Base-by-base conservation (phyloP, 1,140 invertebrate species). In the Rhyacophila brunnea region DNA sequence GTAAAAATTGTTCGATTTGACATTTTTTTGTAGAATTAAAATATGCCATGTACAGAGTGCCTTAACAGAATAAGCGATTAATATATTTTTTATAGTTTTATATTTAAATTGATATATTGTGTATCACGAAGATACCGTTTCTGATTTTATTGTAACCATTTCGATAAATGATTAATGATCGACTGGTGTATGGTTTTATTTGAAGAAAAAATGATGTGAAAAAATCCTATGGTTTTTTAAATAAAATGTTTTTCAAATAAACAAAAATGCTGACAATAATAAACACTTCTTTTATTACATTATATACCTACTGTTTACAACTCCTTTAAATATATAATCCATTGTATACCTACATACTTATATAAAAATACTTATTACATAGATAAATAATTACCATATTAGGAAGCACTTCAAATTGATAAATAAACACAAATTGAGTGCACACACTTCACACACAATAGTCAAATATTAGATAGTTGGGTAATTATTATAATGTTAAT, bases 1-100 rank as follows among this genome's bases (percentile, higher is more conserved):
- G 32, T 54, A 45, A 40, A n/a, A 34, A 52, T 48, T 40, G 17
- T 17, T 17, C 35, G 34, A 1, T 13, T 19, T 14, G 49, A 51
- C 40, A 23, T 59, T 58, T 45, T 64, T 60, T 59, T 45, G 48
- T 58, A 51, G 55, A 46, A 34, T 38, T 60, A 65, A 54, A 40
- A 42, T 61, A 49, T 53, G 64, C 64, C 64, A 65, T 65, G 64
- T 65, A 65, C 47, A 65, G 58, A 60, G 64, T 65, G 64, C 64
- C 64, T 65, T 65, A 62, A 65, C 54, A 62, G 50, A 65, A 45
- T 62, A 62, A 65, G 53, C 48, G 51, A 59, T 65, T 65, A 65
- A 65, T 65, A 65, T 65, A 65, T 65, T 65, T 59, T 64, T 65
- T 58, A 65, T 65, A 65, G 54, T 36, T 50, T 56, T 57, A 50